Percentiles rank a stretch among this genome's conserved stretches.
phyloP scores from a whole-genome alignment of 1,140 invertebrate species.

The Macrostomum lignano region DNA sequence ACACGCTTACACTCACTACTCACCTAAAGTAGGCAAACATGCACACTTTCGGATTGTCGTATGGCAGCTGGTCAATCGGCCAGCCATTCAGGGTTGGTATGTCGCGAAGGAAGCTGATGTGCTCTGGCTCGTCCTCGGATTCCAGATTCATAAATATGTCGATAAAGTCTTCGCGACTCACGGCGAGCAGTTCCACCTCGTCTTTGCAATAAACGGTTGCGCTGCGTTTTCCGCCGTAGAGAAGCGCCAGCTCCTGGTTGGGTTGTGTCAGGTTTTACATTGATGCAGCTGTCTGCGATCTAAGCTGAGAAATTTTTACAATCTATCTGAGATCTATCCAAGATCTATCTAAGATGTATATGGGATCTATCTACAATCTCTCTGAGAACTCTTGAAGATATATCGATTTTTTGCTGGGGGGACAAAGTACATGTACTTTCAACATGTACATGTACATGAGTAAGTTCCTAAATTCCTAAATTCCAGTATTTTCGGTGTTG shows the following conservation, averaged over 20 bases:
- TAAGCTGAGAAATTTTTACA: not conserved
- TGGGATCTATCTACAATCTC: too few relatives aligned
- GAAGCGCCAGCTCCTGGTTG: constrained; percentile 9
- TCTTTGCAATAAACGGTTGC: constrained; percentile 9
- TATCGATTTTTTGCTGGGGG: too few relatives aligned
- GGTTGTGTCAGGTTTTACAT: not conserved
- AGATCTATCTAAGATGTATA: constrained; percentile 1
- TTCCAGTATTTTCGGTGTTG: too few relatives aligned
- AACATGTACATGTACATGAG: too few relatives aligned
- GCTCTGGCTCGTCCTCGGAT: constrained; percentile 7
- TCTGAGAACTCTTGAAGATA: too few relatives aligned
- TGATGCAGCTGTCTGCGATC: not conserved
- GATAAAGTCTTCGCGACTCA: constrained; percentile 9
- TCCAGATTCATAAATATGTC: constrained; percentile 9
- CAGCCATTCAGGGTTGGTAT: constrained; percentile 5
- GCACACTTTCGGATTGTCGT: constrained; percentile 8
- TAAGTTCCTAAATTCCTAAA: too few relatives aligned
- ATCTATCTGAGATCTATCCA: not conserved
- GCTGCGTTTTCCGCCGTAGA: constrained; percentile 7
- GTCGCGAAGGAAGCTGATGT: constrained; percentile 8
- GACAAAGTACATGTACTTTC: too few relatives aligned
- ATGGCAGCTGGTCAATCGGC: constrained; percentile 8
- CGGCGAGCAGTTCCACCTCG: constrained; percentile 7
- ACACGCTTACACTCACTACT: constrained; percentile 6
- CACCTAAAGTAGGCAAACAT: constrained; percentile 6